Percentiles rank a stretch among this genome's conserved stretches.
Evolutionary conservation across 2,797 vertebrate genomes (phyloP).

Genomic region (Remorina albescens): DNA sequence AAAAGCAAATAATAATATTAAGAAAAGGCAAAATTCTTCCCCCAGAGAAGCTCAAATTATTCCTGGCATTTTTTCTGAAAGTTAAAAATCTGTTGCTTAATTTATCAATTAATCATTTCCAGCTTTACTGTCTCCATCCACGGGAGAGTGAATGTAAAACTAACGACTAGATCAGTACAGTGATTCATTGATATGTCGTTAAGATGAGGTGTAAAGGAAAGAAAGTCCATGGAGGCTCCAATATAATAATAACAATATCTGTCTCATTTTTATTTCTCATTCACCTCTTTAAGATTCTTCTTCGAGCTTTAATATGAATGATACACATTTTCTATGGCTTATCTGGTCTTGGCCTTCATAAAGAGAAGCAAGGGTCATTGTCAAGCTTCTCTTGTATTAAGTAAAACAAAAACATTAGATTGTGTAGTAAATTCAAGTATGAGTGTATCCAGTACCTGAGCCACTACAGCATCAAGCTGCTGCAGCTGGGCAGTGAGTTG

Average conservation of each 20-base stretch:
- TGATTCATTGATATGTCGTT: slow-evolving; percentile 24
- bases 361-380: slow-evolving; percentile 2
- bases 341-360: not conserved
- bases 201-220: slow-evolving; percentile 1
- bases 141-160: not conserved
- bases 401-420: not conserved
- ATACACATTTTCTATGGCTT: not conserved
- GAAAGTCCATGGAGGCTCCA: slow-evolving; percentile 3
- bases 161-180: slow-evolving; percentile 23
- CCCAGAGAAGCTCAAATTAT: too few species aligned
- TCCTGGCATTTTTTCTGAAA: not conserved
- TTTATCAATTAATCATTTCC: not conserved
- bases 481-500: slow-evolving; percentile 85
- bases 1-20: too few species aligned
- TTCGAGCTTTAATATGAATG: not conserved
- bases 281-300: not conserved
- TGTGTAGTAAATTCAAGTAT: not conserved
- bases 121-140: not conserved
- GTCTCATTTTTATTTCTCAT: not conserved
- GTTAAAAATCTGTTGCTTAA: not conserved
- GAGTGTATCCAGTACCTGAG: slow-evolving; percentile 81
- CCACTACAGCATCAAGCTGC: slow-evolving; percentile 82
- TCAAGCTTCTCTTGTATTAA: not conserved
- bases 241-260: too few species aligned
- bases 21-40: too few species aligned